Base-by-base conservation (phyloP, 2,888 invertebrate species). In the Opisthograptis luteolata region DNA sequence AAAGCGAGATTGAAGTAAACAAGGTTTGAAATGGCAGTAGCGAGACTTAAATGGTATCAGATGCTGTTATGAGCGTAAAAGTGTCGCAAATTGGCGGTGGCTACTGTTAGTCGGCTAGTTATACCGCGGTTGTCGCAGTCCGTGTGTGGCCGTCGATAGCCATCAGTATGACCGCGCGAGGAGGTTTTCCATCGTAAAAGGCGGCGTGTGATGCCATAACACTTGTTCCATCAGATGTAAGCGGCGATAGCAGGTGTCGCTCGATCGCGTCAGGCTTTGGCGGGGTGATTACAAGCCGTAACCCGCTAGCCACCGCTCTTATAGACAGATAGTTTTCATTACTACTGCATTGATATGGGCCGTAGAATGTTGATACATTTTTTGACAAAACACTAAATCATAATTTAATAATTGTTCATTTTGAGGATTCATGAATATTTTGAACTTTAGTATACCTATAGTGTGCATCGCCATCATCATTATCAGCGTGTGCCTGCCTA, bases 61-160 rank as follows among this genome's bases (percentile, higher is more conserved):
- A 70, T 70, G 73, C 64, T 73, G 76, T 77, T 82, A 80, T 80
- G 76, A 79, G 74, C 76, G 73, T 76, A 75, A 76, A 80, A 81
- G 79, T 79, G 81, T 83, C 81, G 81, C 81, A 80, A 79, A 84
- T 83, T 78, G 81, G 76, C 75, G 71, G 65, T 66, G 60, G 66
- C 8, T 32, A 17, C 66, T 32, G 25, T 34, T 70, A 70, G 75
- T 73, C 73, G 70, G 73, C 79, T 82, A 81, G 84, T 78, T 79
- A 76, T 76, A 70, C 70, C 55, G 70, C 62, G 62, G 70, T 59
- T 63, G 73, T 63, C 63, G 53, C 54, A 54, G 70, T 66, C 74
- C 72, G 82, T 80, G 86, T 87, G 86, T 83, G 84, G 84, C 73
- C 81, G 65, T 45, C 62, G 84, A 84, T 86, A 81, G 70, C 64